Evolutionary conservation across 1,140 invertebrate genomes (phyloP).

Genomic region (Trichomalopsis sarcophagae): DNA sequence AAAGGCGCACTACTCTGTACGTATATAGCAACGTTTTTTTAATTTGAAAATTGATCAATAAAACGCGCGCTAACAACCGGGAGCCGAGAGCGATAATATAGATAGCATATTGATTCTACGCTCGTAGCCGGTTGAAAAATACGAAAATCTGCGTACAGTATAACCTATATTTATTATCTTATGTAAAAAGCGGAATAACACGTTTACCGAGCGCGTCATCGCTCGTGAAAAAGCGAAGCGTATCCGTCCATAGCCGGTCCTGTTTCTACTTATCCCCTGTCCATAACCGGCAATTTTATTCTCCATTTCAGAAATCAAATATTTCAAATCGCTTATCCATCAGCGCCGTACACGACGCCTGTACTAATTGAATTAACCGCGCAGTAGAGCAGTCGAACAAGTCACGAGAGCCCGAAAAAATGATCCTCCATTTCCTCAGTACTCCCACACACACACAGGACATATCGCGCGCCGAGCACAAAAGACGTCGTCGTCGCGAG

Average conservation of each 20-base stretch:
- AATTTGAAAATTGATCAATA: neutral
- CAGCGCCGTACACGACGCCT: too few relatives aligned
- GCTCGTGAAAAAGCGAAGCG: neutral
- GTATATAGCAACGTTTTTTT: neutral
- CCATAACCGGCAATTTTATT: too few relatives aligned
- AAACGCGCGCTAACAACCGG: neutral
- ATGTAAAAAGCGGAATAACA: constrained; percentile 10
- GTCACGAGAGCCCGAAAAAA: neutral
- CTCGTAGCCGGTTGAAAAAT: neutral
- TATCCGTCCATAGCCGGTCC: neutral
- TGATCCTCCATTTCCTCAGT: neutral
- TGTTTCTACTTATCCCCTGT: neutral
- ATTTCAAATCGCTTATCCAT: too few relatives aligned
- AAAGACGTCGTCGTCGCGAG: constrained; percentile 34
- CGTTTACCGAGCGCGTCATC: constrained; percentile 10
- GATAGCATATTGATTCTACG: neutral
- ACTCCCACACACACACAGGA: constrained; percentile 47
- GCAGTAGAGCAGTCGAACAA: neutral
- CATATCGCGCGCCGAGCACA: constrained; percentile 54
- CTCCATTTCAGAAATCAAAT: too few relatives aligned
- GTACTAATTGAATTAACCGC: too few relatives aligned
- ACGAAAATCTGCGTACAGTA: constrained; percentile 5
- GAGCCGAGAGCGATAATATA: too few relatives aligned
- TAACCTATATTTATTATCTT: constrained; percentile 6
- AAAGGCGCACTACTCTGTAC: too few relatives aligned